Base-by-base conservation (phyloP, 1,140 invertebrate species). In the Euborellia annulipes region DNA sequence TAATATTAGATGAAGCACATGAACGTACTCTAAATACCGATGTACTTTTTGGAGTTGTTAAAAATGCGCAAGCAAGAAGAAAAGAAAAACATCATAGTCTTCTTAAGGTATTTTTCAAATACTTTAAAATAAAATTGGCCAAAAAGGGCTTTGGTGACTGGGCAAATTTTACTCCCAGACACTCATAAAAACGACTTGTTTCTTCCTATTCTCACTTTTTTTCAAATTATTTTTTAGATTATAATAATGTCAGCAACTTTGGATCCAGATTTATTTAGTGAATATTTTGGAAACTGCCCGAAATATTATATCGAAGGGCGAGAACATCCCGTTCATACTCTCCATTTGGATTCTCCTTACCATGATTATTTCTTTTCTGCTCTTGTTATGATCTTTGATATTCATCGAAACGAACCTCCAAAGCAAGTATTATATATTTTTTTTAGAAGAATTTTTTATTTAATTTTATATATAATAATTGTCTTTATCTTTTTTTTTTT, bases 1-100 rank as follows among this genome's bases (percentile, higher is more conserved):
- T 98, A 6, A 82, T 99, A 46, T 68, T 98, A 40, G 95, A 99
- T 66, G 95, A 99, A 64, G 93, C 90, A 39, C 95, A 99, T 62
- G 95, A 98, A 66, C 68, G 95, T 36, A 95, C 93, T 0, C 77
- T 98, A 1, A 85, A 92, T 54, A 96, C 91, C 0, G 95, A 99
- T 68, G 71, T 98, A 2, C 67, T 97, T 0, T 80, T 96, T 69
- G 80, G 82, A 47, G 73, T 92, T 59, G 73, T 85, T 11, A 79
- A 90, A 68, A 64, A 72, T 56, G 74, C 85, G 2, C 88, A 93
- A 56, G 75, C 72, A 54, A 64, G 78, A 46, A 69, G 87, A 42
- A 72, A 70, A 56, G 58, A 69, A 22, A 69, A 70, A 45, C 74
- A 73, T 46, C 42, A 74, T 14, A 55, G 65, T 8, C 71, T 72